Evolutionary conservation across 2,888 invertebrate species (phyloP).

Genomic region (Ophion slaviceki): DNA sequence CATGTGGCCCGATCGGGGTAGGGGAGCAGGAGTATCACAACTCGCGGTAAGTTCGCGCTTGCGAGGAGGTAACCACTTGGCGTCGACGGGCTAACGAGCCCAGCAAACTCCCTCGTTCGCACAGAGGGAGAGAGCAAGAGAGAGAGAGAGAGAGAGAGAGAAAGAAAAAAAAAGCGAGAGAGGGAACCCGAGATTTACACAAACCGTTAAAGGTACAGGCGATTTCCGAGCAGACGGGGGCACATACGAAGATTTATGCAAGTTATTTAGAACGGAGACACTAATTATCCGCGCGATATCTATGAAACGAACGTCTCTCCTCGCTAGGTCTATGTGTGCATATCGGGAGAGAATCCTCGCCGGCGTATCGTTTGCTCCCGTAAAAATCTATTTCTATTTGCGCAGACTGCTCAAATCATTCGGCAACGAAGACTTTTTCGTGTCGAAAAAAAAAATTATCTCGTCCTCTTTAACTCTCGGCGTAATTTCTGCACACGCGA

Average conservation of each 20-base stretch:
- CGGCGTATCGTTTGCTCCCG: slow-evolving; percentile 10
- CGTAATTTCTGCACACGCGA: background rate
- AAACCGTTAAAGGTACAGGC: slow-evolving; percentile 56
- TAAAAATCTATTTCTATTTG: slow-evolving; percentile 32
- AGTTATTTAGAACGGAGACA: slow-evolving; percentile 74
- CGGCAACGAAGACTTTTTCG: background rate
- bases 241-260: slow-evolving; percentile 70
- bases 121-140: background rate
- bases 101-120: slow-evolving; percentile 71
- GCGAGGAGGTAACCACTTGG: slow-evolving; percentile 75
- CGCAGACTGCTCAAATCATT: slow-evolving; percentile 20
- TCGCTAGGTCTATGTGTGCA: background rate
- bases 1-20: slow-evolving; percentile 1
- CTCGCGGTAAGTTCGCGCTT: slow-evolving; percentile 25
- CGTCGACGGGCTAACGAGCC: slow-evolving; percentile 76
- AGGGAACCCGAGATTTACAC: slow-evolving; percentile 51
- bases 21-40: slow-evolving; percentile 15
- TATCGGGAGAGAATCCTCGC: slow-evolving; percentile 8
- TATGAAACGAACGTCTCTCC: slow-evolving; percentile 32
- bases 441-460: slow-evolving; percentile 15
- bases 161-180: background rate
- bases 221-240: slow-evolving; percentile 38
- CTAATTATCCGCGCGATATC: slow-evolving; percentile 71
- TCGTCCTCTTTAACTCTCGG: background rate
- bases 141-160: slow-evolving; percentile 23